Evolutionary conservation across 2,113 vertebrate species (phyloP).

Genomic region (Dromaius novaehollandiae): DNA sequence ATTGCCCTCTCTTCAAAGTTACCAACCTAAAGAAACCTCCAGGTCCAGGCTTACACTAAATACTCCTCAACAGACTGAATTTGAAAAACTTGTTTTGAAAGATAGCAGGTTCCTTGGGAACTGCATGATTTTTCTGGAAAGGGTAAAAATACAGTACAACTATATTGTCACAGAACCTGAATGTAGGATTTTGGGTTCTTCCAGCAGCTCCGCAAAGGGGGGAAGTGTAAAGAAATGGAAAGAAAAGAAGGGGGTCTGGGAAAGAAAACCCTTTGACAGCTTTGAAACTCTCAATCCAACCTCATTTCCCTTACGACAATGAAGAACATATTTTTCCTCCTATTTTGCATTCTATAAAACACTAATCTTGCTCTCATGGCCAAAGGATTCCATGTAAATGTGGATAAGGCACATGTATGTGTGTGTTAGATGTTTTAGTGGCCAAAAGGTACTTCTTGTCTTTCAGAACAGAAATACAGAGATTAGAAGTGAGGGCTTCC

Average conservation of each 20-base stretch:
- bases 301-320: rapidly evolving
- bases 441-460: background rate
- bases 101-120: background rate
- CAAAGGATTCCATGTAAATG: rapidly evolving
- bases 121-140: background rate
- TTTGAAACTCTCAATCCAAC: background rate
- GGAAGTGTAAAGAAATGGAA: background rate
- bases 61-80: background rate
- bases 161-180: background rate
- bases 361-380: background rate
- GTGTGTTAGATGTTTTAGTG: background rate
- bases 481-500: conserved; percentile 12
- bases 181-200: background rate
- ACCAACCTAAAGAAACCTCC: background rate
- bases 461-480: background rate
- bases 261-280: background rate
- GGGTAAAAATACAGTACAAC: background rate
- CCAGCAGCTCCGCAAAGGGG: background rate
- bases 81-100: background rate
- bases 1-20: background rate
- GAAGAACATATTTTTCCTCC: background rate
- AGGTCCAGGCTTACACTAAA: background rate
- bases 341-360: background rate
- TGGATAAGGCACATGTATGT: background rate
- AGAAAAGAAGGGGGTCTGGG: background rate